Base-by-base conservation (phyloP, 2,797 vertebrate genomes). In the Rhynchotus rufescens region DNA sequence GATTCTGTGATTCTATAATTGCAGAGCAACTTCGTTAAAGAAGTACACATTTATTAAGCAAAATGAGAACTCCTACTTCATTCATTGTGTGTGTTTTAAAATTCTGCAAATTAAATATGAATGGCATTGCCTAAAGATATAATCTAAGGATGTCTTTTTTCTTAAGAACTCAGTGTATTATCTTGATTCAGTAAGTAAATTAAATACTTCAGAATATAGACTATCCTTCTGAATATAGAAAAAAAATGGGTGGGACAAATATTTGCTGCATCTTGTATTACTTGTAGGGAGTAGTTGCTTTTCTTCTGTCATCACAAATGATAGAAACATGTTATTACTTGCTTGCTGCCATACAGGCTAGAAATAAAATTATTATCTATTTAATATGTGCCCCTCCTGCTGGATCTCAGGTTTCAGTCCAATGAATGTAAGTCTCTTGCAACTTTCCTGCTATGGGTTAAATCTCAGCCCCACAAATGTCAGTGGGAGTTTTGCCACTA, bases 361-460 rank as follows among this genome's bases (percentile, higher is more conserved):
- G 80, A 89, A 91, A 88, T 59, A 91, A 91, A 91, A 17, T 25
- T 74, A 65, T 80, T 94, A 91, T 79, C 61, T 86, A 28, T 59
- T 86, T 92, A 84, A 82, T 84, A 45, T 65, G 74, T 71, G 61
- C 28, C 40, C 5, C 76, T 86, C 49, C 80, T 84, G 32, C 57
- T 79, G 49, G 57, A 68, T 92, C 85, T 91, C 77, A 49, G 30
- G 34, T 93, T 95, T 84, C 93, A 68, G 28, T 56, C 65, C 61
- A 84, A 26, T 51, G 40, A 92, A 20, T 87, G 86, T 16, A 93
- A 89, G 64, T 49, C 40, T 59, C 54, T 61, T 57, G 84, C 54
- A 88, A 36, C 42, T 84, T 86, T 80, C 75, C 84, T 45, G 15
- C 44, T 77, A 5, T 25, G 36, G 86, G 72, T 84, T 86, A 88